A percentile compares a stretch with the other conserved stretches of the same genome.
Conservation (phyloP, 92 coral and sea anemone species). For the Actinernus sp. region DNA sequence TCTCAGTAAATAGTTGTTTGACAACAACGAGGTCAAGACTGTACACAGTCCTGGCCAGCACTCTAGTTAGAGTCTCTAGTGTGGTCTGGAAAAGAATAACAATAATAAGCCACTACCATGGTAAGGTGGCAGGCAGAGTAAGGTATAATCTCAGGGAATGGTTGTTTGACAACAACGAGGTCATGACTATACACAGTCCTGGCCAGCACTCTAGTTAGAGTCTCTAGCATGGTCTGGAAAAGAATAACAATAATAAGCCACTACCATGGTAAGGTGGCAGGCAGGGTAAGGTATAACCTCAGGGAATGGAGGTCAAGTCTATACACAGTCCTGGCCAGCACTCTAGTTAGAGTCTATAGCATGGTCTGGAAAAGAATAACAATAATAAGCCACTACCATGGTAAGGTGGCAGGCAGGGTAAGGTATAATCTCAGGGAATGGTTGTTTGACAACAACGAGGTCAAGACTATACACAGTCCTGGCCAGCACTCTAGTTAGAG, state of each 20-base stretch:
- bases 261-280: background rate
- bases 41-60: constrained; percentile 91
- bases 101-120: background rate
- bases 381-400: background rate
- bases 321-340: constrained; percentile 91
- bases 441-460: too few relatives aligned
- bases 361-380: constrained; percentile 57
- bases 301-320: constrained; percentile 84
- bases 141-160: too few relatives aligned
- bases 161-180: too few relatives aligned
- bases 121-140: too few relatives aligned
- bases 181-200: constrained; percentile 86
- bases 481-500: constrained; percentile 91
- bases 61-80: constrained; percentile 86
- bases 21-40: constrained; percentile 83
- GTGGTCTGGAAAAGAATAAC: constrained; percentile 59
- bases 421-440: too few relatives aligned
- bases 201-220: constrained; percentile 91
- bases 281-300: too few relatives aligned
- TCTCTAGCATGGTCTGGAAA: constrained; percentile 82
- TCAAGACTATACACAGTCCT: constrained; percentile 86
- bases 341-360: constrained; percentile 86
- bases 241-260: background rate
- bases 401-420: too few relatives aligned
- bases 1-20: too few relatives aligned